Base-by-base conservation (phyloP, 2,113 vertebrate species). In the Hippocampus zosterae region DNA sequence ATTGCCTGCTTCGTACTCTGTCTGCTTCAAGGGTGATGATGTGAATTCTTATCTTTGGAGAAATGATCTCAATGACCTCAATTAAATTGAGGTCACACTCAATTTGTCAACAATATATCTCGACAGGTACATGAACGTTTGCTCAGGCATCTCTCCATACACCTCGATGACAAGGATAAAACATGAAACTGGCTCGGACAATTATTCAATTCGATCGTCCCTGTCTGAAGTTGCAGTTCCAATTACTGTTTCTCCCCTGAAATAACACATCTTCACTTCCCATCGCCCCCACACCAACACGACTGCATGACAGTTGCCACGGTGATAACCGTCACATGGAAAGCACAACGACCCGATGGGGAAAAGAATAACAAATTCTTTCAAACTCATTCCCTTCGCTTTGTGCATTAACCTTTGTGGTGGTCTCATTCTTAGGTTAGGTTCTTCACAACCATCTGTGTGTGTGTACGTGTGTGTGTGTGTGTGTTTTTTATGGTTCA, bases 291-390 rank as follows among this genome's bases (percentile, higher is more conserved):
- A 84, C 81, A 82, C 63, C 40, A 13, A 76, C 83, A 80, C 18
- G 19, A 78, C 73, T 76, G 73, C 79, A 72, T 84, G 85, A 84
- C 78, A 83, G 88, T 87, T 88, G 82, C 86, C 82, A 83, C 74
- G 73, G 85, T 77, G 83, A 86, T 84, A 80, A 81, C 84, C 75
- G 60, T 76, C 71, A 79, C 21, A 50, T 75, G 69, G 68, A 66
- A 76, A 80, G 72, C 81, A 70, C 68, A 78, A 72, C 78, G 77
- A 78, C 64, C 67, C 73, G 74, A 78, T 59, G 46, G 72, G 16
- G 40, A 59, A 81, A 65, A 70, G 65, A 69, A 7, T 29, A 70
- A 71, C 65, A 73, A 68, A 41, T 52, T 59, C 59, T 65, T 71
- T 80, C 37, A 67, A 37, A 64, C 65, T 29, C 48, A 33, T 41